Evolutionary conservation across 2,797 vertebrate genomes (phyloP), one percentile per base, ranked within the genome.

Genomic region (Sternarchorhynchus goeldii): DNA sequence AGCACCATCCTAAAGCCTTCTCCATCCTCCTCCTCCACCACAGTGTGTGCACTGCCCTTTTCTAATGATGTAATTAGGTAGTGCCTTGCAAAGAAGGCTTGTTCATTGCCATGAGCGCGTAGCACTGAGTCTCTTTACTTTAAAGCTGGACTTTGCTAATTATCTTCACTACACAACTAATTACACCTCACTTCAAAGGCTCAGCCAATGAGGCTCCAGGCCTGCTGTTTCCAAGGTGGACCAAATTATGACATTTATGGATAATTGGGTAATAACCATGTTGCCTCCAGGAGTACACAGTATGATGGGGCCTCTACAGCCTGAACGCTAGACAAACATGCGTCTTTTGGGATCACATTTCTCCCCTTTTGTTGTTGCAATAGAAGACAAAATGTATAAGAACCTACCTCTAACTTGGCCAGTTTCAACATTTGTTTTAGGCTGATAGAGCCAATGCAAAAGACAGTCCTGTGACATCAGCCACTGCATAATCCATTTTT

Each of bases 131-230:
- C 83, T 84, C 88, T 89, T 93, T 91, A 91, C 92, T 91, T 91
- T 89, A 84, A 88, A 89, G 87, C 90, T 79, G 85, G 91, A 91
- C 92, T 90, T 84, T 83, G 84, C 89, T 91, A 93, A 92, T 92
- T 91, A 92, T 88, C 87, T 88, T 87, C 88, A 90, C 89, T 88
- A 90, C 88, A 89, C 86, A 88, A 89, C 88, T 94, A 93, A 95
- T 95, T 94, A 95, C 90, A 86, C 85, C 74, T 63, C 88, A 92
- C 92, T 93, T 95, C 94, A 95, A 95, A 94, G 90, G 82, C 75
- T 85, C 87, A 84, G 75, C 78, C 84, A 84, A 89, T 87, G 84
- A 90, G 81, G 74, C 85, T 72, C 57, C 67, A 86, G 76, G 73
- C 87, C 77, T 80, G 81, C 82, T 84, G 85, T 87, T 80, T 83